These are phyloP conservation scores for Myotis brandtii DNA, from an alignment of 2,113 vertebrate species.

Conservation along the genomic window DNA sequence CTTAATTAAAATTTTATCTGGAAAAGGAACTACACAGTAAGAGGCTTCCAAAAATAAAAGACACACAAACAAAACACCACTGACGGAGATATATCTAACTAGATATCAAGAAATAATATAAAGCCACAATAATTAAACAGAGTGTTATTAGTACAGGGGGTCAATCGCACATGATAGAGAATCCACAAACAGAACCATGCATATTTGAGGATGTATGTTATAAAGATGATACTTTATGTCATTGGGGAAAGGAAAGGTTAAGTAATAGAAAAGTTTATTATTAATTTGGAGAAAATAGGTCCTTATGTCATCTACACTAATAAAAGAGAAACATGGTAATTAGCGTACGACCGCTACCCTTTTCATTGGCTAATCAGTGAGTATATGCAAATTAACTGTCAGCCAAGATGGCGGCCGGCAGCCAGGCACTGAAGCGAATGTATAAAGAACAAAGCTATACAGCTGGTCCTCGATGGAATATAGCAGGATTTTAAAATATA, in stretches of 20 bases:
- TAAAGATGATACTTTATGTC: neutral
- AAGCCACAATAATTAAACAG: slow-evolving; percentile 18
- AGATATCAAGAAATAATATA: neutral
- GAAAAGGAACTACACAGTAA: neutral
- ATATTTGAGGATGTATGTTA: neutral
- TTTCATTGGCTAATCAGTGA: too few relatives aligned
- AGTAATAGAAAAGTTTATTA: neutral
- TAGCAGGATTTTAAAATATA: neutral
- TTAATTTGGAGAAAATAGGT: slow-evolving; percentile 15
- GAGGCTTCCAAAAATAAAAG: neutral
- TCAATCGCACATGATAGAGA: neutral
- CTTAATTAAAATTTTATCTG: slow-evolving; percentile 37
- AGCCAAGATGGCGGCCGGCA: too few relatives aligned
- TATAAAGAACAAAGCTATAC: neutral
- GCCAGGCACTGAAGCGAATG: too few relatives aligned
- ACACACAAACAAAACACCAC: neutral
- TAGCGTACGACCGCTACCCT: too few relatives aligned
- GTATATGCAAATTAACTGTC: too few relatives aligned
- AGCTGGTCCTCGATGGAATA: neutral
- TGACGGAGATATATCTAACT: neutral
- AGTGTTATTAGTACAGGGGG: neutral
- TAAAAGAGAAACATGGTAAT: too few relatives aligned
- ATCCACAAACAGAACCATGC: neutral
- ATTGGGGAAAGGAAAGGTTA: neutral
- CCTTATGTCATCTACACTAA: neutral